These are phyloP conservation scores for Dendrocincla tyrannina DNA, from an alignment of 2,797 vertebrate species.

Conservation along the genomic window DNA sequence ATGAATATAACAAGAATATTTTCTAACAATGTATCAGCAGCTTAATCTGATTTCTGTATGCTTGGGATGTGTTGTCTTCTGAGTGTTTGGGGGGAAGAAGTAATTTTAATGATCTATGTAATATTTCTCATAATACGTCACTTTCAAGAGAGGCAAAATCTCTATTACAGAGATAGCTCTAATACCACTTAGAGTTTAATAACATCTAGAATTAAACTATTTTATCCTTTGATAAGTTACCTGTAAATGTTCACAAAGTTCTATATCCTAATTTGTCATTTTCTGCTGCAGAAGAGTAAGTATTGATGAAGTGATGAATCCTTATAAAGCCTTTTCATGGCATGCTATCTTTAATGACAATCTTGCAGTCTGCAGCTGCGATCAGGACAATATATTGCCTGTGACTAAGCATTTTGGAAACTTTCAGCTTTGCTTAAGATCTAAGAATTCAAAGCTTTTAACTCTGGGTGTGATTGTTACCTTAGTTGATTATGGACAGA, in stretches of 20 bases:
- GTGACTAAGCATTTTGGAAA: constrained; percentile 11
- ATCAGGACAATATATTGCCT: not conserved
- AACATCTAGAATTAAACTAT: not conserved
- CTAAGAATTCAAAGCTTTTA: not conserved
- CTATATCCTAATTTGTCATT: not conserved
- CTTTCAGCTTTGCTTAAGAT: not conserved
- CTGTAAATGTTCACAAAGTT: not conserved
- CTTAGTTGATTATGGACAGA: not conserved
- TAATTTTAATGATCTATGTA: not conserved
- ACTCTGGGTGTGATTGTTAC: not conserved
- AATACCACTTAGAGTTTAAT: not conserved
- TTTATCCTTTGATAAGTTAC: not conserved
- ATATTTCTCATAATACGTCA: not conserved
- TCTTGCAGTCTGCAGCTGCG: not conserved
- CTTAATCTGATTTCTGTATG: not conserved
- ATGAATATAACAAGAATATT: not conserved
- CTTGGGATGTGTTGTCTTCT: not conserved
- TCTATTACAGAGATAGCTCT: not conserved
- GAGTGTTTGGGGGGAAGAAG: not conserved
- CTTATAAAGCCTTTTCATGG: not conserved
- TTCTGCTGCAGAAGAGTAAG: not conserved
- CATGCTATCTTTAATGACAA: not conserved
- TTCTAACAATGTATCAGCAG: not conserved
- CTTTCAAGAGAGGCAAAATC: not conserved
- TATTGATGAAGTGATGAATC: not conserved